These are phyloP conservation scores for Arion vulgaris DNA, from an alignment of 1,140 invertebrate species.

Conservation along the genomic window DNA sequence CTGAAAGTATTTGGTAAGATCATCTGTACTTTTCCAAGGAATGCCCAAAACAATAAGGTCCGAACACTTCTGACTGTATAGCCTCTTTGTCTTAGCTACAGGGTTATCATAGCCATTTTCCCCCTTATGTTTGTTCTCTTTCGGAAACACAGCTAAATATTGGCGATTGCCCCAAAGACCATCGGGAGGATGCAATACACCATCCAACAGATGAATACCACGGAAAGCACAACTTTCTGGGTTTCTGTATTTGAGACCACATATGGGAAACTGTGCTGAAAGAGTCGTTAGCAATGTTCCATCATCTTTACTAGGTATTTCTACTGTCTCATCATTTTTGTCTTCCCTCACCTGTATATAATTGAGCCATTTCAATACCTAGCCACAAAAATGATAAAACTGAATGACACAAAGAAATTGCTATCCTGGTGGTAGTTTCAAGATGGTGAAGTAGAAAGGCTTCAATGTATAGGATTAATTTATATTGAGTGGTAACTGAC, in stretches of 20 bases:
- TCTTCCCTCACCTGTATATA: slow-evolving; percentile 81
- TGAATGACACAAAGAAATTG: too few species aligned
- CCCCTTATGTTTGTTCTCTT: slow-evolving; percentile 97
- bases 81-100: slow-evolving; percentile 81
- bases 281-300: slow-evolving; percentile 89
- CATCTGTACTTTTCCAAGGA: slow-evolving; percentile 73
- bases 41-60: slow-evolving; percentile 92
- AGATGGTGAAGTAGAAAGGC: too few species aligned
- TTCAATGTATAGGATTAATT: too few species aligned
- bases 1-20: slow-evolving; percentile 73
- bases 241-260: slow-evolving; percentile 92
- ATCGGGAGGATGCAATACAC: slow-evolving; percentile 85
- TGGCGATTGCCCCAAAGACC: slow-evolving; percentile 91
- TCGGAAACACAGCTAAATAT: slow-evolving; percentile 97
- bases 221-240: slow-evolving; percentile 88
- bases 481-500: too few species aligned
- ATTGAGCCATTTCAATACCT: too few species aligned
- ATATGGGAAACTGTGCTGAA: slow-evolving; percentile 92
- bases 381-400: too few species aligned
- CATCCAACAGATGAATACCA: slow-evolving; percentile 89
- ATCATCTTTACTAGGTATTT: slow-evolving; percentile 92
- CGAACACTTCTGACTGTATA: slow-evolving; percentile 85
- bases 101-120: slow-evolving; percentile 94
- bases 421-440: too few species aligned
- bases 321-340: slow-evolving; percentile 91